Base-by-base conservation (phyloP, 2,797 vertebrate species). In the Ctenopoma kingsleyae region DNA sequence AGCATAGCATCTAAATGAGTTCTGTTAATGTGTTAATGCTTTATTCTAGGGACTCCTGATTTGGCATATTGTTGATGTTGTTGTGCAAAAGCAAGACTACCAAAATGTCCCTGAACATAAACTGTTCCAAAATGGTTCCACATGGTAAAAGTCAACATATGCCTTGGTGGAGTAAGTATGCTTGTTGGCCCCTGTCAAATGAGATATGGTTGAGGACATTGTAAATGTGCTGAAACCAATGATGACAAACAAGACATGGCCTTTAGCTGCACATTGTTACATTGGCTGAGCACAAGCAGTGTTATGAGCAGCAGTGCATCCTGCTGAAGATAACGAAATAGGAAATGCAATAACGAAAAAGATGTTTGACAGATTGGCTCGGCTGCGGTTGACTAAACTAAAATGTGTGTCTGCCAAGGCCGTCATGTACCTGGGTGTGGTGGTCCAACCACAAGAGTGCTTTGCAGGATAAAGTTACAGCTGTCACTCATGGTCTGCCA, bases 191-290 rank as follows among this genome's bases (percentile, higher is more conserved):
- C 20, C 6, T 7, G 20, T 19, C 36, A 15, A 67, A 50, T 68
- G 50, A 62, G 22, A 63, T 17, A 68, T 67, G 62, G 48, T 55
- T 55, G 40, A 69, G 30, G 35, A 66, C 51, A 19, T 30, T 58
- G 59, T 43, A 70, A 79, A 75, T 75, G 71, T 59, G 49, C 9
- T 46, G 57, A 63, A 74, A 56, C 38, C 57, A 46, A 8, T 53
- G 76, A 71, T 53, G 76, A 71, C 48, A 52, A 80, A 67, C 49
- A 67, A 70, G 58, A 76, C 56, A 41, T 44, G 56, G 25, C 41
- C 59, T 60, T 8, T 40, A 61, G 48, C 41, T 67, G 51, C 55
- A 68, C 25, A 44, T 32, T 32, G 50, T 67, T 43, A 41, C 35
- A 36, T 3, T 36, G 35, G 35, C 35, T 36, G 61, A 73, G 60